These are phyloP conservation scores for Ladona fulva DNA, from an alignment of 1,140 invertebrate genomes.

Conservation along the genomic window DNA sequence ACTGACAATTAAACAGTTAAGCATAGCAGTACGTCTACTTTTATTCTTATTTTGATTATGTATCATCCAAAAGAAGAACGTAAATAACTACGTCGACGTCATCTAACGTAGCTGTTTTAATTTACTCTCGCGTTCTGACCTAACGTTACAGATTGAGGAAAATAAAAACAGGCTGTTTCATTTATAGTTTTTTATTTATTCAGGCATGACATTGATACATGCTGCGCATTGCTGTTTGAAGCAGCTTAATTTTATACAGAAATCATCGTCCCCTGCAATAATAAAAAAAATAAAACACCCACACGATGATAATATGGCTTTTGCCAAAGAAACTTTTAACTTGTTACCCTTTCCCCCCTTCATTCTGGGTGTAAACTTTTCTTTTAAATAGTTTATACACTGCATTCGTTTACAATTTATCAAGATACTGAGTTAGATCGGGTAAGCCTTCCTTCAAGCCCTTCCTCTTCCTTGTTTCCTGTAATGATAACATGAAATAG, in stretches of 20 bases:
- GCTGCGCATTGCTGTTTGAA: neutral
- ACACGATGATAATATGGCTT: neutral
- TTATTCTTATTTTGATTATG: too few relatives aligned
- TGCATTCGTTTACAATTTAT: slow-evolving; percentile 70
- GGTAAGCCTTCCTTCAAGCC: slow-evolving; percentile 96
- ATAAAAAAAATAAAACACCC: slow-evolving; percentile 13
- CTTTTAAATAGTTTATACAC: slow-evolving; percentile 12
- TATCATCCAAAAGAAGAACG: too few relatives aligned
- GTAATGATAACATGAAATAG: slow-evolving; percentile 36
- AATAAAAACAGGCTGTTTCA: neutral
- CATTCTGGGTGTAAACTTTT: neutral
- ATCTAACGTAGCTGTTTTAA: too few relatives aligned
- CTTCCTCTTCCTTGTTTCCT: slow-evolving; percentile 97
- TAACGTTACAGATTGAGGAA: too few relatives aligned
- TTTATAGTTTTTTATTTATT: slow-evolving; percentile 13
- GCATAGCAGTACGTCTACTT: too few relatives aligned
- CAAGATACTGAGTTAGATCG: slow-evolving; percentile 83
- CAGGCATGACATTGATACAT: slow-evolving; percentile 10
- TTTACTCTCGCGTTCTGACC: too few relatives aligned
- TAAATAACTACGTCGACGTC: too few relatives aligned
- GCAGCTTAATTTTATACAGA: slow-evolving; percentile 4
- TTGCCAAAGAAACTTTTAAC: neutral
- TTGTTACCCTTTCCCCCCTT: neutral
- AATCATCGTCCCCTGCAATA: neutral
- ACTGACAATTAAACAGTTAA: too few relatives aligned